Conservation (phyloP, 2,888 invertebrate species). For the Tachina grossa region DNA sequence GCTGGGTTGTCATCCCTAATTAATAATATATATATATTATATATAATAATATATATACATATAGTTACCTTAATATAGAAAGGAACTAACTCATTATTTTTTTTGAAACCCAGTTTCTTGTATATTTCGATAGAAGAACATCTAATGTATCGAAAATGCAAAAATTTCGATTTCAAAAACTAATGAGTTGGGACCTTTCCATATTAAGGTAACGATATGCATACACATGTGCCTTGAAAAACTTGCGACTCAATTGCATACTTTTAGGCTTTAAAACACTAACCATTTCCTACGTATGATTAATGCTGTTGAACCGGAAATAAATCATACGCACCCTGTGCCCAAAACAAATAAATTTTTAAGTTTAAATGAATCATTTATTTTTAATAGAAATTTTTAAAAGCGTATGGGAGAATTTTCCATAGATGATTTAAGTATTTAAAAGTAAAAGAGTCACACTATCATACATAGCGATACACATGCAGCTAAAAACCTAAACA, state of each 20-base stretch:
- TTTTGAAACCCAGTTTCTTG: too few relatives aligned
- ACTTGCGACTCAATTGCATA: not conserved
- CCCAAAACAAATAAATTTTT: not conserved
- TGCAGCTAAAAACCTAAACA: not conserved
- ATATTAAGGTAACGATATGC: too few relatives aligned
- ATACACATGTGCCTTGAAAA: not conserved
- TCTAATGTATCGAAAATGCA: too few relatives aligned
- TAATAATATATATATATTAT: too few relatives aligned
- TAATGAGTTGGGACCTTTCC: too few relatives aligned
- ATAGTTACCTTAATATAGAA: too few relatives aligned
- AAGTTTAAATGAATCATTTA: slow-evolving; percentile 31
- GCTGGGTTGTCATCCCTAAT: too few relatives aligned
- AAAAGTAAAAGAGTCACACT: not conserved
- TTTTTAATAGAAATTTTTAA: slow-evolving; percentile 3
- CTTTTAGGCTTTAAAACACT: slow-evolving; percentile 1
- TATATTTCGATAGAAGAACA: too few relatives aligned
- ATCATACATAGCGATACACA: not conserved
- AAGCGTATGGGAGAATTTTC: not conserved
- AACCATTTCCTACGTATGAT: not conserved
- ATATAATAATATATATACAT: too few relatives aligned
- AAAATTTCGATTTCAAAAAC: too few relatives aligned
- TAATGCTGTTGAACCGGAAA: slow-evolving; percentile 19
- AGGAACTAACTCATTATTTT: too few relatives aligned
- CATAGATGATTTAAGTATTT: slow-evolving; percentile 29
- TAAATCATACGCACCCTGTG: slow-evolving; percentile 35